These are phyloP conservation scores for Microplitis deprimator DNA, from an alignment of 2,888 invertebrate genomes.

Conservation along the genomic window DNA sequence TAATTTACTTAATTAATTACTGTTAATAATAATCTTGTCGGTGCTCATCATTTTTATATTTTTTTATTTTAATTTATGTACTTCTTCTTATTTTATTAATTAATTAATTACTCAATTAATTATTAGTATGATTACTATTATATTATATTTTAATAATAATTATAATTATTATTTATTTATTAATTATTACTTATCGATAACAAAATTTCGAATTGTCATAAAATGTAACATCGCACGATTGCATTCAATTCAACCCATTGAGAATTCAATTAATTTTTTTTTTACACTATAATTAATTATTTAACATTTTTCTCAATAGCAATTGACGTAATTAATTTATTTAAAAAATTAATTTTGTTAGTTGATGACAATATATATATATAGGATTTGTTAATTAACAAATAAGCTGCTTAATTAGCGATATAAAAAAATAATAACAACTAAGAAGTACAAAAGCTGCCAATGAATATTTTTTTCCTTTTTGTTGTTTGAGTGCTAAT, in stretches of 20 bases:
- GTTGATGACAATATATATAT: background rate
- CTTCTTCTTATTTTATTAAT: constrained; percentile 52
- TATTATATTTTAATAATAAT: background rate
- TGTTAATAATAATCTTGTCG: constrained; percentile 71
- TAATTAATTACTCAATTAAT: background rate
- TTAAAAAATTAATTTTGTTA: background rate
- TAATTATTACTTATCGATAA: background rate
- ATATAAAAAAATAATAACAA: constrained; percentile 59
- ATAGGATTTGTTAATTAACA: background rate
- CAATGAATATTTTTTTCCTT: constrained; percentile 53
- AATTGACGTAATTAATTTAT: constrained; percentile 5
- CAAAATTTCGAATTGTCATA: constrained; percentile 11
- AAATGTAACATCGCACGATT: background rate
- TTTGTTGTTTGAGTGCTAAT: constrained; percentile 54
- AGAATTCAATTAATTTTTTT: constrained; percentile 7
- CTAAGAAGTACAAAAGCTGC: constrained; percentile 68
- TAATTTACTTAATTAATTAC: constrained; percentile 70
- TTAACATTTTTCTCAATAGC: background rate
- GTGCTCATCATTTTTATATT: constrained; percentile 57
- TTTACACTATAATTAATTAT: background rate
- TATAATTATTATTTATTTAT: background rate
- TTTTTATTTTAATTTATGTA: constrained; percentile 59
- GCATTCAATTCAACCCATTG: background rate
- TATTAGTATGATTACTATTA: background rate
- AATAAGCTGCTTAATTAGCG: constrained; percentile 17